phyloP scores from a whole-genome alignment of 2,888 invertebrate genomes.

The Acanthosepion pharaonis region DNA sequence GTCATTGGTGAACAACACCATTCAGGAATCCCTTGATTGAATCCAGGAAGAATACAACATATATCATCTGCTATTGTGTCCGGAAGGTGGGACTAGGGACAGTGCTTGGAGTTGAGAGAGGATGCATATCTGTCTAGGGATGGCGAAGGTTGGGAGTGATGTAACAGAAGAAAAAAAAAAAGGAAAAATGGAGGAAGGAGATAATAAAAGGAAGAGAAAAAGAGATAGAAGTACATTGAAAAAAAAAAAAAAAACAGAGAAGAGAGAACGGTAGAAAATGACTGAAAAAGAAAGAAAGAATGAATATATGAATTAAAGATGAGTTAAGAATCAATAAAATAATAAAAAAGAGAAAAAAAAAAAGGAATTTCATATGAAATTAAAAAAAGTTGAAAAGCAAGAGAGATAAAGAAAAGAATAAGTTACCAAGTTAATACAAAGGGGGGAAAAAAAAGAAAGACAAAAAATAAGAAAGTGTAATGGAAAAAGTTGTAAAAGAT shows the following conservation, averaged over 20 bases:
- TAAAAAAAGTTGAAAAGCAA: neutral
- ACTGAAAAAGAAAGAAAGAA: neutral
- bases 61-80: slow-evolving; percentile 33
- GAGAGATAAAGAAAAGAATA: neutral
- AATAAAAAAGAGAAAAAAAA: neutral
- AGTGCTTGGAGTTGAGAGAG: neutral
- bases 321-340: neutral
- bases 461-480: too few species aligned
- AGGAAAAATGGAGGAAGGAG: neutral
- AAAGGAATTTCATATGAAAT: neutral
- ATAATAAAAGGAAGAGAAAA: neutral
- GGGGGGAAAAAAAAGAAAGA: too few species aligned
- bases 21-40: slow-evolving; percentile 8
- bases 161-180: neutral
- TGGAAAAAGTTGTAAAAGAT: too few species aligned
- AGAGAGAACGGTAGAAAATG: neutral
- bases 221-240: neutral
- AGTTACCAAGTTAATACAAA: too few species aligned
- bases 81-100: slow-evolving; percentile 7
- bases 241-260: neutral
- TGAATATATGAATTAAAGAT: too few species aligned
- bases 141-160: neutral
- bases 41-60: slow-evolving; percentile 12
- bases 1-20: slow-evolving; percentile 10
- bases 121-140: neutral